phyloP scores from a whole-genome alignment of 2,888 invertebrate species.

The Colletes collaris region DNA sequence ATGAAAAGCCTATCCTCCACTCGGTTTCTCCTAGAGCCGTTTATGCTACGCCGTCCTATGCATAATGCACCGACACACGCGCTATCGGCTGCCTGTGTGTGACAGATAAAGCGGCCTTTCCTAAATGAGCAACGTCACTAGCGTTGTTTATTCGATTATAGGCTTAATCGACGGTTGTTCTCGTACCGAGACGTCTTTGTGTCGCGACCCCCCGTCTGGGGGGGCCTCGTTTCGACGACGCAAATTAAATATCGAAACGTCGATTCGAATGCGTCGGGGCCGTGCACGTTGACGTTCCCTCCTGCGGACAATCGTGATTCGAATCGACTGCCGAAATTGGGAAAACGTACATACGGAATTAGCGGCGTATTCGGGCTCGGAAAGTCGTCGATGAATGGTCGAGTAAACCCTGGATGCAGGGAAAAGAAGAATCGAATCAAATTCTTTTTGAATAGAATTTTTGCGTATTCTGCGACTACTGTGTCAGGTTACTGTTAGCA shows the following conservation, averaged over 20 bases:
- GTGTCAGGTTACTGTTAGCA: too few species aligned
- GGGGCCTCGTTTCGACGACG: conserved; percentile 1
- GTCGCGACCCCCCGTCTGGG: conserved; percentile 24
- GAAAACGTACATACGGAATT: conserved; percentile 6
- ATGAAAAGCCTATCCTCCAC: conserved; percentile 77
- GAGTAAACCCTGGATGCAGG: too few species aligned
- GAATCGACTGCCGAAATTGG: conserved; percentile 21
- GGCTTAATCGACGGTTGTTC: conserved; percentile 60
- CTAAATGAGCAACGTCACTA: conserved; percentile 65
- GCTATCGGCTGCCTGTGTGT: conserved; percentile 68
- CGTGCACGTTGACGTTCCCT: conserved; percentile 3
- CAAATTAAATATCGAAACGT: conserved; percentile 51
- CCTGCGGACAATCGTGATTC: not conserved
- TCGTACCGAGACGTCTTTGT: conserved; percentile 54
- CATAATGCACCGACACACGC: conserved; percentile 62
- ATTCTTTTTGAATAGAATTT: not conserved
- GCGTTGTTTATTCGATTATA: conserved; percentile 67
- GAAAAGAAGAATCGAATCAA: not conserved
- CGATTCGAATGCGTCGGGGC: conserved; percentile 6
- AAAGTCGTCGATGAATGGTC: not conserved
- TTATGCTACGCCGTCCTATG: conserved; percentile 64
- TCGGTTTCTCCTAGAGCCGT: conserved; percentile 69
- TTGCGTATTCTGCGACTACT: too few species aligned
- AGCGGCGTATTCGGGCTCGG: not conserved
- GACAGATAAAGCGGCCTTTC: conserved; percentile 69